A percentile compares a stretch with the other conserved stretches of the same genome.
Evolutionary conservation across 1,140 invertebrate genomes (phyloP).

Genomic region (Pseudobourletiella spinata): DNA sequence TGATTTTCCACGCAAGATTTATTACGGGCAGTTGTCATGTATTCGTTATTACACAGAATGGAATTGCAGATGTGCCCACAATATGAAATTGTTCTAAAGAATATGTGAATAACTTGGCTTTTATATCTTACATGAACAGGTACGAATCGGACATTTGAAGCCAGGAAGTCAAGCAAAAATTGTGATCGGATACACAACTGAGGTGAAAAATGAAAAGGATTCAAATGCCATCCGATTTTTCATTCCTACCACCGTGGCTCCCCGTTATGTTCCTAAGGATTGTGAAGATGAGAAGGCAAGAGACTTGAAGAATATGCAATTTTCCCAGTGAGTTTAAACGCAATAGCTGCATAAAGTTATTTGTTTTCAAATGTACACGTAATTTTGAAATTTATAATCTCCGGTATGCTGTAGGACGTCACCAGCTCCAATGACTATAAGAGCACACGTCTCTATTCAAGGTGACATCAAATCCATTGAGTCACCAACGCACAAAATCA

Average conservation of each 20-base stretch:
- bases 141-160: conserved; percentile 44
- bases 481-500: conserved; percentile 29
- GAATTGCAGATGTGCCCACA: too few relatives aligned
- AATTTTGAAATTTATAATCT: neutral
- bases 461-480: conserved; percentile 25
- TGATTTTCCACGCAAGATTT: too few relatives aligned
- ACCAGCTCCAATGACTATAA: conserved; percentile 23
- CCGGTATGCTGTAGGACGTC: neutral
- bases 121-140: conserved; percentile 11
- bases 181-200: conserved; percentile 46
- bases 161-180: conserved; percentile 42
- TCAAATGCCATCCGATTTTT: conserved; percentile 41
- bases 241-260: conserved; percentile 40
- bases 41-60: too few relatives aligned
- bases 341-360: conserved; percentile 3
- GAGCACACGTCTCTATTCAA: conserved; percentile 20
- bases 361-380: neutral
- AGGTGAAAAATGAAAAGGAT: conserved; percentile 43
- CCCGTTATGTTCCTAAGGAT: conserved; percentile 34
- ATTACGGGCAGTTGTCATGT: too few relatives aligned
- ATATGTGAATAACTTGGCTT: neutral
- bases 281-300: conserved; percentile 25
- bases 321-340: conserved; percentile 24
- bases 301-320: conserved; percentile 33
- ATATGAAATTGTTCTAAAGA: neutral